Base-by-base conservation (phyloP, 2,797 vertebrate species). In the Avahi laniger region DNA sequence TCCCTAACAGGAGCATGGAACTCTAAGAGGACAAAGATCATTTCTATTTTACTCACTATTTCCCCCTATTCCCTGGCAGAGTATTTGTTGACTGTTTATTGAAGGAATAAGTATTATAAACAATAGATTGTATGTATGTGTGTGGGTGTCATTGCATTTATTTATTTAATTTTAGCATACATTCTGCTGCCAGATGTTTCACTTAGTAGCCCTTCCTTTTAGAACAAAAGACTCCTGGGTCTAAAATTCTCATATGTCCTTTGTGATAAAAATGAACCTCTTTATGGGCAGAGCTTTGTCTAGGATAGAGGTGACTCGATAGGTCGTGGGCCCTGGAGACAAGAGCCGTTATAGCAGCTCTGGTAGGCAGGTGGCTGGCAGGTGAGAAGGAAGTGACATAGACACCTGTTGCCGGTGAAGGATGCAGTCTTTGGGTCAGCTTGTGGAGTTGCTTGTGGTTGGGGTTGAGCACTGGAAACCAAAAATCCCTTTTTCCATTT, bases 41-140 rank as follows among this genome's bases (percentile, higher is more conserved):
- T 82, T 89, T 94, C 73, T 75, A 24, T 80, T 73, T 83, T 38
- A 93, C 48, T 73, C 48, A 35, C 14, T 89, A 61, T 83, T 91
- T 73, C 63, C 46, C 13, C 30, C 46, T 76, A 73, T 48, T 33
- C 69, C n/a, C 38, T 70, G 30, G 69, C 13, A 38, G n/a, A 79
- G 48, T 79, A 20, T 73, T 75, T 89, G 18, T 61, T 79, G 73
- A 87, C n/a, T 63, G 11, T 63, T 91, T 80, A 78, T 48, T 95
- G 50, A 89, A 5, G 67, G 2, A 82, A 52, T 81, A 12, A 26
- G 3, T 50, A 28, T 76, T 75, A 35, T 76, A 76, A 59, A n/a
- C 46, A 48, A 50, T 73, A 78, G 8, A 2, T 43, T 43, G 70
- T 22, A 26, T 80, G 24, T 54, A 15, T 35, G 52, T 54, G 52